Evolutionary conservation across 23 tunicate species (phyloP).

Genomic region (Ascidia mentula): DNA sequence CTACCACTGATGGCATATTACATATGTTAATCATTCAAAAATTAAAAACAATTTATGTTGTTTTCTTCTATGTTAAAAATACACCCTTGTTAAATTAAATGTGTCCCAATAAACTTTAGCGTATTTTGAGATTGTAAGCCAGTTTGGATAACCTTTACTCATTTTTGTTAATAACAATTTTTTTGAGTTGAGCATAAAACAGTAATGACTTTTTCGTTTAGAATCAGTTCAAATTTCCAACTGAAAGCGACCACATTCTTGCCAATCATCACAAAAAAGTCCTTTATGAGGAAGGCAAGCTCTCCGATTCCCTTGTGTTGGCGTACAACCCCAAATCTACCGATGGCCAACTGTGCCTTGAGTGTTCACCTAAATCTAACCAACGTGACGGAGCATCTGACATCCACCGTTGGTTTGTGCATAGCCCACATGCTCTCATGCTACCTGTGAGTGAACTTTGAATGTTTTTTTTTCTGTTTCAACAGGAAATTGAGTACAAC

Average conservation of each 20-base stretch:
- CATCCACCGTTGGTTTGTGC: constrained; percentile 92
- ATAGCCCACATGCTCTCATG: constrained; percentile 98
- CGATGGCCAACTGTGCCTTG: constrained; percentile 91
- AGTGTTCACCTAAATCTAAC: constrained; percentile 78
- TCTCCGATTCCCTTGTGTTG: constrained; percentile 75
- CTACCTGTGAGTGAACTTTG: constrained; percentile 83
- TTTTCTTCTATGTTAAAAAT: no score
- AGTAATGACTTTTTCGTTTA: constrained; percentile 4
- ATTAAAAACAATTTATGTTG: no score
- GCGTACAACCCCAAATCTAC: constrained; percentile 98
- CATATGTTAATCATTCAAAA: no score
- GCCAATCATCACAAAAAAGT: constrained; percentile 92
- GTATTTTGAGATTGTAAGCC: no score
- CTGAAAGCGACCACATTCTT: constrained; percentile 82
- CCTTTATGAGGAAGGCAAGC: constrained; percentile 80
- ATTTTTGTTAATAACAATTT: no score
- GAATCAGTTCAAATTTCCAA: constrained; percentile 91
- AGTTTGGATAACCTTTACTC: no score
- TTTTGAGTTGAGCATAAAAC: background rate
- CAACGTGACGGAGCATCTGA: constrained; percentile 45
- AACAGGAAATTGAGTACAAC: no score
- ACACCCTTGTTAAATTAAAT: no score
- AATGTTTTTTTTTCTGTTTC: no score
- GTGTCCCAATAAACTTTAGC: no score
- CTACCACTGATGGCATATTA: no score